phyloP scores from a whole-genome alignment of 2,797 vertebrate species.

The Scomberomorus guttatus region DNA sequence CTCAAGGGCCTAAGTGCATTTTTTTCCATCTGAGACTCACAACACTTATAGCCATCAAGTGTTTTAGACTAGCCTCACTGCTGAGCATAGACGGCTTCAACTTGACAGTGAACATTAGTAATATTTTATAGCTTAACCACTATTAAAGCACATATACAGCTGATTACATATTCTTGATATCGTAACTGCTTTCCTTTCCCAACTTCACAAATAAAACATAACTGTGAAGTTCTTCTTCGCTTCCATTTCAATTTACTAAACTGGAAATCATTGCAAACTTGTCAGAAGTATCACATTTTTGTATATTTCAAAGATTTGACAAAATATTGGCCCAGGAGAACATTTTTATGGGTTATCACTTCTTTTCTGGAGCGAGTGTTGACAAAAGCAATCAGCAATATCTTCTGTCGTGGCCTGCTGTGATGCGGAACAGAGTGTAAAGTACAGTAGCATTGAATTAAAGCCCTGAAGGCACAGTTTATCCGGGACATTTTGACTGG shows the following conservation, averaged over 20 bases:
- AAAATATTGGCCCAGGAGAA: slow-evolving; percentile 18
- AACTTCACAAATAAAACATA: no score
- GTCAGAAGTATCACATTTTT: slow-evolving; percentile 27
- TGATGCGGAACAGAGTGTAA: slow-evolving; percentile 15
- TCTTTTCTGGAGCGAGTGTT: slow-evolving; percentile 26
- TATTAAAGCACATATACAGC: neutral
- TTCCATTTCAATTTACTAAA: slow-evolving; percentile 15
- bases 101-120: slow-evolving; percentile 12
- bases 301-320: slow-evolving; percentile 17
- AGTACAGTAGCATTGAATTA: slow-evolving; percentile 17
- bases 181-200: slow-evolving; percentile 7
- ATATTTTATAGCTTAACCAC: slow-evolving; percentile 35
- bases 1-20: slow-evolving; percentile 51
- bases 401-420: slow-evolving; percentile 18
- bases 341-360: slow-evolving; percentile 30
- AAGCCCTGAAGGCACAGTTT: slow-evolving; percentile 40
- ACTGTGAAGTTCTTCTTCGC: neutral
- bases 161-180: slow-evolving; percentile 6
- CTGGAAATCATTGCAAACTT: slow-evolving; percentile 23
- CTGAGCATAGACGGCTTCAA: slow-evolving; percentile 18
- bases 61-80: slow-evolving; percentile 41
- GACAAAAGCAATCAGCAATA: slow-evolving; percentile 48
- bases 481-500: no score
- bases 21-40: slow-evolving; percentile 49
- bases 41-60: slow-evolving; percentile 50